phyloP scores from a whole-genome alignment of 2,888 invertebrate genomes.

The Meandrusa payeni region DNA sequence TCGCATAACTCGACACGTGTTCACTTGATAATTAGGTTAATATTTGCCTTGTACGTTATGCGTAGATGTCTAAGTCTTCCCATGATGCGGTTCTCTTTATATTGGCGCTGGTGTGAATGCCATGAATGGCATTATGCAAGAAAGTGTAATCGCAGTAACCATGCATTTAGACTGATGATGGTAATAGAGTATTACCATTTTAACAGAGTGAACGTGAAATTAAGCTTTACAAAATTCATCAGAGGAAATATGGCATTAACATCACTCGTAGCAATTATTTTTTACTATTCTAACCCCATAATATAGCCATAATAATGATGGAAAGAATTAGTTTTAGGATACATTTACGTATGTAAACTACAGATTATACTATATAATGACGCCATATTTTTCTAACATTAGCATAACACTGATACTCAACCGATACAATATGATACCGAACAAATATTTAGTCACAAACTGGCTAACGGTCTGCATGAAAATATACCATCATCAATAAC shows the following conservation, averaged over 20 bases:
- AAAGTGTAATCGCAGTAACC: slow-evolving; percentile 33
- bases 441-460: slow-evolving; percentile 66
- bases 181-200: slow-evolving; percentile 56
- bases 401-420: slow-evolving; percentile 68
- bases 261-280: slow-evolving; percentile 19
- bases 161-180: slow-evolving; percentile 70
- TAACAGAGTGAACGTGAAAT: slow-evolving; percentile 45
- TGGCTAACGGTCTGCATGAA: slow-evolving; percentile 50
- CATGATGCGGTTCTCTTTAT: slow-evolving; percentile 25
- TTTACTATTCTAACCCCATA: slow-evolving; percentile 25
- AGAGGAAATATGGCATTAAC: slow-evolving; percentile 29
- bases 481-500: too few relatives aligned
- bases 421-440: slow-evolving; percentile 52
- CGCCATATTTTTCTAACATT: slow-evolving; percentile 39
- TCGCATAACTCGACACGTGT: slow-evolving; percentile 22
- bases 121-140: slow-evolving; percentile 12
- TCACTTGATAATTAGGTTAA: slow-evolving; percentile 22
- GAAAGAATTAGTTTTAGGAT: slow-evolving; percentile 36
- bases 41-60: slow-evolving; percentile 23
- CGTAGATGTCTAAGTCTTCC: slow-evolving; percentile 24
- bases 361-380: slow-evolving; percentile 24
- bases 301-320: slow-evolving; percentile 34
- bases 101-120: slow-evolving; percentile 27
- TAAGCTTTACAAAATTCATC: slow-evolving; percentile 59
- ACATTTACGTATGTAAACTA: slow-evolving; percentile 35